Evolutionary conservation across 1,140 invertebrate genomes (phyloP).

Genomic region (Apis dorsata): DNA sequence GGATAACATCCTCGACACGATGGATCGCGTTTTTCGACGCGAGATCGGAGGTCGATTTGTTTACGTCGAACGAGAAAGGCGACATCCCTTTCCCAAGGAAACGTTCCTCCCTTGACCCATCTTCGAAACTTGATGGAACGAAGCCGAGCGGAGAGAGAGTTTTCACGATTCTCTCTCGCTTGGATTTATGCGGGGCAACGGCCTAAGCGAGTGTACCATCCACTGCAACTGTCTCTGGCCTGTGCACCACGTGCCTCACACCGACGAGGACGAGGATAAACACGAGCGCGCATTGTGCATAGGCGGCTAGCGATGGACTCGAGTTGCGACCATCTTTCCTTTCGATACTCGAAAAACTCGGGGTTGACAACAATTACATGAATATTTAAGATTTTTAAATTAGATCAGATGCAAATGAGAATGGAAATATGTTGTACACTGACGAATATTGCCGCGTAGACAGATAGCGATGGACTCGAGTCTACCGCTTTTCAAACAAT

Average conservation of each 20-base stretch:
- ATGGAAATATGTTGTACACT: too few species aligned
- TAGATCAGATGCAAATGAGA: too few species aligned
- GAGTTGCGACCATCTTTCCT: too few species aligned
- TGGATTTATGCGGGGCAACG: constrained; percentile 65
- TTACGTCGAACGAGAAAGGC: background rate
- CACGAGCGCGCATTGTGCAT: constrained; percentile 7
- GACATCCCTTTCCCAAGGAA: background rate
- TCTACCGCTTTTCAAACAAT: too few species aligned
- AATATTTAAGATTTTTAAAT: too few species aligned
- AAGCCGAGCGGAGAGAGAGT: constrained; percentile 20
- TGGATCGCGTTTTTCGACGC: too few species aligned
- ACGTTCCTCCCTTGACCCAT: constrained; percentile 44
- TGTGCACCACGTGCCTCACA: constrained; percentile 40
- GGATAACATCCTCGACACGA: too few species aligned
- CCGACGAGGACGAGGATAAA: constrained; percentile 13
- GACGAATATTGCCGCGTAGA: too few species aligned
- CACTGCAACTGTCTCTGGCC: constrained; percentile 36
- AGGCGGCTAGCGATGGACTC: background rate
- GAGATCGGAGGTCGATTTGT: background rate
- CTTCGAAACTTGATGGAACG: constrained; percentile 39
- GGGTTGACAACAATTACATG: too few species aligned
- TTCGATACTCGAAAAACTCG: too few species aligned
- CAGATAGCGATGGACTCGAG: background rate
- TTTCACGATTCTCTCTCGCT: constrained; percentile 44
- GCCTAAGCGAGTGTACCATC: constrained; percentile 56